Conservation (phyloP, 2,888 invertebrate species). For the Muschampia plurimacula region DNA sequence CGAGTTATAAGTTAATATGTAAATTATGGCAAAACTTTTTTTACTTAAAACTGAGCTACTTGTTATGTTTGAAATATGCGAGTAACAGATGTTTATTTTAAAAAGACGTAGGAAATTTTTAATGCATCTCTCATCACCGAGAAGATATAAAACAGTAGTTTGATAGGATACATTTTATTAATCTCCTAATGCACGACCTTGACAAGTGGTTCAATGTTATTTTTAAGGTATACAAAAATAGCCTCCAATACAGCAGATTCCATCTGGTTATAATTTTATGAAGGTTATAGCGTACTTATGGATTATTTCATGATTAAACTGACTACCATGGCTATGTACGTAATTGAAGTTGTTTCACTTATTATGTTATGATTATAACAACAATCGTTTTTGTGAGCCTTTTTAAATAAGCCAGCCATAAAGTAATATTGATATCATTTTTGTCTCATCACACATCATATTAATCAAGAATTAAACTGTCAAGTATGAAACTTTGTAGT, state of each 20-base stretch:
- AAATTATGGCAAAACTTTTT: too few relatives aligned
- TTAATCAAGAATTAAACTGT: too few relatives aligned
- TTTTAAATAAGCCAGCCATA: too few relatives aligned
- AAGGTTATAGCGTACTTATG: background rate
- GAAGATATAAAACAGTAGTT: constrained; percentile 6
- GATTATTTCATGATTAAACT: background rate
- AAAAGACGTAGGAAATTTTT: background rate
- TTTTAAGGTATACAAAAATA: constrained; percentile 8
- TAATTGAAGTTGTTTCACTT: background rate
- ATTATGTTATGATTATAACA: too few relatives aligned
- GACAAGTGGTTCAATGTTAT: constrained; percentile 21
- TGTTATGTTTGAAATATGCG: background rate
- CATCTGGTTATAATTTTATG: background rate
- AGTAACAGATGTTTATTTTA: background rate
- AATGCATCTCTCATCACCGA: background rate
- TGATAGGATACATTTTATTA: constrained; percentile 8
- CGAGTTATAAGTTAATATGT: too few relatives aligned
- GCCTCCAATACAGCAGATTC: background rate
- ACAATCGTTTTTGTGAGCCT: too few relatives aligned
- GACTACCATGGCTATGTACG: background rate
- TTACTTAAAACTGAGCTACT: too few relatives aligned
- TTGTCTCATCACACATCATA: too few relatives aligned
- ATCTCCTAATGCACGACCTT: constrained; percentile 9
- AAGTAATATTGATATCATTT: too few relatives aligned
- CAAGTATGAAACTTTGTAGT: too few relatives aligned